A percentile compares a stretch with the other conserved stretches of the same genome.
Conservation (phyloP, 2,797 vertebrate species). For the Platalea minor region DNA sequence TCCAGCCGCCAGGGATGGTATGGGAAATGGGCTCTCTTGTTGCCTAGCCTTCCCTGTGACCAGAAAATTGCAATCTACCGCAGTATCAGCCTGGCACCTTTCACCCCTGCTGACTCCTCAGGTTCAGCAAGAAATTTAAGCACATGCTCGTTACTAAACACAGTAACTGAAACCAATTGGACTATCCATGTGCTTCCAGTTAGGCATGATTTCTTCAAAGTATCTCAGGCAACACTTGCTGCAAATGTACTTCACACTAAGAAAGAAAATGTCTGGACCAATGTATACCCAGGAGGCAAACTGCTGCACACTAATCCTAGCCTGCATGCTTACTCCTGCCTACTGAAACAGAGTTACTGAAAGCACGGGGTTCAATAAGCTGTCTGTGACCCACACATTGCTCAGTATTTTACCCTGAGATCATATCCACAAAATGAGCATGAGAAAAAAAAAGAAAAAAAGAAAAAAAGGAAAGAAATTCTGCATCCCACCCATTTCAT, state of each 20-base stretch:
- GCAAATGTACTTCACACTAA: not conserved
- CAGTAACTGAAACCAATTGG: not conserved
- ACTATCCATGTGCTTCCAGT: not conserved
- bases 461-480: not conserved
- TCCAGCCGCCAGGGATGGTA: not conserved
- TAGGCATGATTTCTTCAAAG: not conserved
- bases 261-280: not conserved
- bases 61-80: not conserved
- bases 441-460: not conserved
- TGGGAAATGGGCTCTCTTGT: not conserved
- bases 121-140: not conserved
- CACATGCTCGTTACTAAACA: not conserved
- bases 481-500: not conserved
- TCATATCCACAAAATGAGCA: not conserved
- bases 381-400: not conserved
- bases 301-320: not conserved
- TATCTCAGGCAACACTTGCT: not conserved
- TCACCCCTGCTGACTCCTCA: not conserved
- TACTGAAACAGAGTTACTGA: not conserved
- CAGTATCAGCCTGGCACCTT: not conserved
- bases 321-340: not conserved
- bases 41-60: not conserved
- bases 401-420: not conserved
- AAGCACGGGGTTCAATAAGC: not conserved
- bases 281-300: not conserved